phyloP scores from a whole-genome alignment of 2,888 invertebrate genomes.

The Spilarctia lutea region DNA sequence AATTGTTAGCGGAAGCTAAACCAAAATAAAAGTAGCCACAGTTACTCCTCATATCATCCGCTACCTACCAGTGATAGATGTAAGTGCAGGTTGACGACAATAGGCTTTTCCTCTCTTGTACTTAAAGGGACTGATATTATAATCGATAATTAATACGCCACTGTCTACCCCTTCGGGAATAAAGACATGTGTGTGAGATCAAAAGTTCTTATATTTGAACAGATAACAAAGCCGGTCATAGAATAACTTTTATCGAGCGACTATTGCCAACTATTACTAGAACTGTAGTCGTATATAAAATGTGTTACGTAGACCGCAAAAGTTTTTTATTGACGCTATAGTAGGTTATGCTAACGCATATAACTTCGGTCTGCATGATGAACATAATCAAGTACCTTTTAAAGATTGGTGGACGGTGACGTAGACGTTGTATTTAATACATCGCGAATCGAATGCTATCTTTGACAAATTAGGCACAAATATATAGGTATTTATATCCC shows the following conservation, averaged over 20 bases:
- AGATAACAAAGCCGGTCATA: neutral
- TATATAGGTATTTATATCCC: constrained; percentile 14
- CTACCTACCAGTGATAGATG: too few species aligned
- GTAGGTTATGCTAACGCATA: neutral
- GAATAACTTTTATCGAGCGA: neutral
- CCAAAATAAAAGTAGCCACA: too few species aligned
- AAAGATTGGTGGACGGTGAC: neutral
- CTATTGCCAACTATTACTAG: neutral
- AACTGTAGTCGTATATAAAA: neutral
- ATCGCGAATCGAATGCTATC: constrained; percentile 2
- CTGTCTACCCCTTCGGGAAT: neutral
- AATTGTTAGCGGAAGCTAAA: too few species aligned
- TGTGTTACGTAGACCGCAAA: neutral
- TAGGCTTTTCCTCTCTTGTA: too few species aligned
- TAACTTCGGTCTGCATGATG: neutral
- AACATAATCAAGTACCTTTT: neutral
- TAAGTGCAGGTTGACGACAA: too few species aligned
- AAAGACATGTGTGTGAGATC: neutral
- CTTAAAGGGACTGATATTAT: too few species aligned
- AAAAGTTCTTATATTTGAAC: neutral
- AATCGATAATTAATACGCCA: neutral
- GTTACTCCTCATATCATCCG: too few species aligned
- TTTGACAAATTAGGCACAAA: constrained; percentile 11
- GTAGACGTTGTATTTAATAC: constrained; percentile 2
- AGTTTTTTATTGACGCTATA: neutral